Evolutionary conservation across 2,113 vertebrate species (phyloP), one percentile per base, ranked within the genome.

Genomic region (Cygnus buccinator): DNA sequence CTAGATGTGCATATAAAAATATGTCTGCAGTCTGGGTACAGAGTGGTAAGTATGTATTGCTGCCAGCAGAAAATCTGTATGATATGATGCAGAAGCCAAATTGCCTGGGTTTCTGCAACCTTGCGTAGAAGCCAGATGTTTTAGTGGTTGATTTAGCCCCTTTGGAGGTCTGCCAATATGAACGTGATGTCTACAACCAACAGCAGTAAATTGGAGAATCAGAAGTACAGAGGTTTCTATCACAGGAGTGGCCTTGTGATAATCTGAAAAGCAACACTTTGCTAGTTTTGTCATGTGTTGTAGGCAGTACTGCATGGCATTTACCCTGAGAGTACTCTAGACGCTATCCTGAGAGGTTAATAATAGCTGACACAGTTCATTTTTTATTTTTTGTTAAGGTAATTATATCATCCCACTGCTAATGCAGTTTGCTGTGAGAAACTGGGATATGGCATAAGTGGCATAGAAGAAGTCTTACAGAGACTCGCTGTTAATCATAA

Each of bases 331-430:
- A 80, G 23, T 70, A 59, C 55, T 94, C 37, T 43, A 70, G 75
- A 61, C 21, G 8, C 41, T 85, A 26, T 89, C 77, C 37, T 5
- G 4, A 59, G 63, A 87, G 39, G 41, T 87, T 87, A 95, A 71
- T 92, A 73, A 66, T 85, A 89, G 28, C 15, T 94, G 87, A 71
- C 65, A 81, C 13, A 71, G 44, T 66, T 92, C 0, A 3, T 3
- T 35, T 85, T 91, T 91, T 59, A 43, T 14, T 62, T 94, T 92
- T 94, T 76, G 25, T 91, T 87, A 85, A 83, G 46, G 67, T 82
- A 87, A 83, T 96, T 33, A 11, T 89, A 91, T 85, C 71, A 90
- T 92, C 74, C 77, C 63, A 86, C 55, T 75, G 62, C 50, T 96
- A 87, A 94, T 96, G 77, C 58, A 87, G 84, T 94, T 85, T 95